phyloP scores from a whole-genome alignment of 1,140 invertebrate genomes.

The Meteorus sp. region DNA sequence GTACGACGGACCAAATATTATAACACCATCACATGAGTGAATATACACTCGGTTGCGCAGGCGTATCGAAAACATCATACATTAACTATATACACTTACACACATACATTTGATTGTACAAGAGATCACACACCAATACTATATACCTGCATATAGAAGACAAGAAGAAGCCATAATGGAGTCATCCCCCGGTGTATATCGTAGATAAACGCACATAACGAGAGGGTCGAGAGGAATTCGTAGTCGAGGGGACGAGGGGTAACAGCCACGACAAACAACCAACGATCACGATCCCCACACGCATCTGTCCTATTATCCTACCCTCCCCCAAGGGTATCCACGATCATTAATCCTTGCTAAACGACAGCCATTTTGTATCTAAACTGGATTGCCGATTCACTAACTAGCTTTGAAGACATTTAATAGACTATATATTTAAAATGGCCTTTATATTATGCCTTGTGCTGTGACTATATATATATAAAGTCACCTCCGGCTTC shows the following conservation, averaged over 20 bases:
- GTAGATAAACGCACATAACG: constrained; percentile 2
- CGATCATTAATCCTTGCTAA: constrained; percentile 60
- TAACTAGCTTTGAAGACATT: constrained; percentile 58
- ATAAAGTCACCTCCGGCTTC: background rate
- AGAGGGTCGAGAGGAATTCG: background rate
- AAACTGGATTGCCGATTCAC: constrained; percentile 61
- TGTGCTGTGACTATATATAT: constrained; percentile 1
- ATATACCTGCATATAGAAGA: background rate
- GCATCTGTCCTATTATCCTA: constrained; percentile 60
- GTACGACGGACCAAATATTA: constrained; percentile 47
- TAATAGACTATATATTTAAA: constrained; percentile 53
- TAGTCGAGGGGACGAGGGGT: background rate
- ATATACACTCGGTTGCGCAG: background rate
- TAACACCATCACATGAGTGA: too few relatives aligned
- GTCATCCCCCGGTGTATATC: background rate
- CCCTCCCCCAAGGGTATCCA: constrained; percentile 37
- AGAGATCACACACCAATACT: too few relatives aligned
- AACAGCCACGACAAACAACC: background rate
- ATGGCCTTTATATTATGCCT: constrained; percentile 52
- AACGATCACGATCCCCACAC: constrained; percentile 35
- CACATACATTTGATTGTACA: too few relatives aligned
- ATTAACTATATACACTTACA: too few relatives aligned
- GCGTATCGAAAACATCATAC: constrained; percentile 6
- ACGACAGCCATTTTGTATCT: constrained; percentile 62
- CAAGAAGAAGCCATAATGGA: constrained; percentile 5